Evolutionary conservation across 1,140 invertebrate species (phyloP).

Genomic region (Hylyphantes graminicola): DNA sequence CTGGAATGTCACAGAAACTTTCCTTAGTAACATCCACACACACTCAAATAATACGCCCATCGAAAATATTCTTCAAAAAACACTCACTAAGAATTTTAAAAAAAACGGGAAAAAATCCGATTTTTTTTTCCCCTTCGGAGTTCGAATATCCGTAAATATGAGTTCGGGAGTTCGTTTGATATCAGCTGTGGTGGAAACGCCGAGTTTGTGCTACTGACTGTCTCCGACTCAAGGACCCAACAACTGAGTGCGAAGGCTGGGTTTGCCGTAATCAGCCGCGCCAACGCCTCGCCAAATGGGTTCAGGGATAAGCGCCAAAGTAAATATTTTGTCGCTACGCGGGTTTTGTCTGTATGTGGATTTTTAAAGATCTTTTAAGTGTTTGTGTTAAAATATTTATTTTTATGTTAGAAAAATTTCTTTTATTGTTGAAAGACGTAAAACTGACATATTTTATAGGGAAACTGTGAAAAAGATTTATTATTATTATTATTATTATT

Average conservation of each 20-base stretch:
- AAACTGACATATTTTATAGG: no score
- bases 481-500: no score
- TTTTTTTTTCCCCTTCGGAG: not conserved
- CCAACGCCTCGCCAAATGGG: slow-evolving; percentile 20
- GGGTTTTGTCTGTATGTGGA: no score
- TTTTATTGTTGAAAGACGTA: no score
- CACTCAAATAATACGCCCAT: slow-evolving; percentile 31
- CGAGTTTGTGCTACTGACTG: slow-evolving; percentile 34
- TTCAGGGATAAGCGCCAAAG: no score
- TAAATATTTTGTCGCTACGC: no score
- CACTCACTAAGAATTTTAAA: not conserved
- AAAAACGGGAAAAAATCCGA: not conserved
- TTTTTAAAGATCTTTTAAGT: no score
- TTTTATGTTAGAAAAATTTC: no score
- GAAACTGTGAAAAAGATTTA: no score
- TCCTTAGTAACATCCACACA: slow-evolving; percentile 47
- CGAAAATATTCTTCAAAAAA: slow-evolving; percentile 38
- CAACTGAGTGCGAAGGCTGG: slow-evolving; percentile 14
- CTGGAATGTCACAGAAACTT: slow-evolving; percentile 31
- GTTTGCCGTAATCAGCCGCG: slow-evolving; percentile 30
- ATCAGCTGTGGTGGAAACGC: not conserved
- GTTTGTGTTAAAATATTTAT: no score
- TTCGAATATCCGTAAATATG: slow-evolving; percentile 33
- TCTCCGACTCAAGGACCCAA: slow-evolving; percentile 47
- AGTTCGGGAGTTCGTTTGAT: not conserved